phyloP scores from a whole-genome alignment of 2,113 vertebrate species.

The Oryzias melastigma region DNA sequence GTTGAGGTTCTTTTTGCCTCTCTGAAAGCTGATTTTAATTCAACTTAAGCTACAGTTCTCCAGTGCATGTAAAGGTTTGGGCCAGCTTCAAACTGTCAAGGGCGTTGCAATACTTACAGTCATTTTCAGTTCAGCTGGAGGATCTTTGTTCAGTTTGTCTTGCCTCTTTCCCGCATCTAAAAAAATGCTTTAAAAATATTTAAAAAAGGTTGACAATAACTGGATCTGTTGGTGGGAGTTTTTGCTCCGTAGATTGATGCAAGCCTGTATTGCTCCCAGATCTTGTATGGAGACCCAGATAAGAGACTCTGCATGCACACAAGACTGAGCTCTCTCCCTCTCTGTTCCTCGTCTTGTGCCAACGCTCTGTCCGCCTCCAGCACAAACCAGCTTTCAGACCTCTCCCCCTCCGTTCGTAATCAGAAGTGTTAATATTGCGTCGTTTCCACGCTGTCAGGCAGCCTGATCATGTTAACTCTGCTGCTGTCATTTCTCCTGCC shows the following conservation, averaged over 20 bases:
- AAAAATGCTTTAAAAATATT: constrained; percentile 9
- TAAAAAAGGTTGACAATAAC: background rate
- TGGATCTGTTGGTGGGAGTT: constrained; percentile 3
- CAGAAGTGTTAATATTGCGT: constrained; percentile 41
- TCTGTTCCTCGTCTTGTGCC: constrained; percentile 55
- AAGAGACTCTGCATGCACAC: constrained; percentile 43
- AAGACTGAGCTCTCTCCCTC: constrained; percentile 44
- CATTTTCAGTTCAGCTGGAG: constrained; percentile 54
- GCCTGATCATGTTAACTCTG: constrained; percentile 39
- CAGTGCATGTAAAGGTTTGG: background rate
- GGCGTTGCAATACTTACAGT: constrained; percentile 58
- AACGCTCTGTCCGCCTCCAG: constrained; percentile 38
- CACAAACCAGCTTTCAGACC: constrained; percentile 56
- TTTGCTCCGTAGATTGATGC: constrained; percentile 37
- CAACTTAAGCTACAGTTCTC: no score
- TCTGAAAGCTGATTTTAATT: no score
- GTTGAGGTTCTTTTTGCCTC: no score
- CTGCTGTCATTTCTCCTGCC: constrained; percentile 2
- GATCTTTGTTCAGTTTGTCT: constrained; percentile 48
- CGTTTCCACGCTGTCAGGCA: constrained; percentile 58
- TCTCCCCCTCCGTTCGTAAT: constrained; percentile 16
- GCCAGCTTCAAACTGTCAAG: constrained; percentile 5
- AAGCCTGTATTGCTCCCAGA: constrained; percentile 46
- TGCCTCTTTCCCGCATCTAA: constrained; percentile 43
- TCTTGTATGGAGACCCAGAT: constrained; percentile 55